Evolutionary conservation across 2,113 vertebrate genomes (phyloP), one percentile per base, ranked within the genome.

Genomic region (Python bivittatus): DNA sequence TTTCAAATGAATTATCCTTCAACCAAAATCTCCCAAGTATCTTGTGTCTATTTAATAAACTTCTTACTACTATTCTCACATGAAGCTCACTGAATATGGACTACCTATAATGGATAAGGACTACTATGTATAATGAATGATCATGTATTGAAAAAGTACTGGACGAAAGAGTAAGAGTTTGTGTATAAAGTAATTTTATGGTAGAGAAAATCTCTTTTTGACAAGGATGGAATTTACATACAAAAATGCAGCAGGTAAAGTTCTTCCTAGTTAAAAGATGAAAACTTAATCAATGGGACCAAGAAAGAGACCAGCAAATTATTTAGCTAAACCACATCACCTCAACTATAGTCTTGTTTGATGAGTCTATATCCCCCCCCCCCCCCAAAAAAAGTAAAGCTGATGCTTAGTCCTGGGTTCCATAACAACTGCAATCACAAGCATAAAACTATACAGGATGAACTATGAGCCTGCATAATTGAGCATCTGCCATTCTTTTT

Each of bases 61-160:
- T 95, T 94, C 79, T 92, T 94, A 92, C 83, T 88, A 93, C 48
- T 91, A 64, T 93, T 96, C 89, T 93, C 94, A 96, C 94, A 89
- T 95, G 95, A 94, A 95, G 86, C 48, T 91, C 93, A 95, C 94
- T 92, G 94, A 58, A 79, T 33, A 38, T 38, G 6, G 87, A 91
- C 91, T 58, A 60, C 64, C 68, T 79, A 79, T 6, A 79, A 79
- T 88, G 91, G 96, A 93, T 91, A 93, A 94, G 91, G 93, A 96
- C 94, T 84, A 94, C 91, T 93, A 94, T 94, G 58, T 93, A 92
- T 2, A 79, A 96, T 2, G 53, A 94, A 84, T 95, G 90, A 84
- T 91, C 88, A 94, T 8, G 89, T 92, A 94, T n/a, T 52, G 7
- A 33, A 93, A 95, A 60, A 93, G 60, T 86, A 94, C 93, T 48